Percentiles rank a stretch among this genome's conserved stretches.
phyloP scores from a whole-genome alignment of 2,888 invertebrate species.

The Acrobeloides nanus region DNA sequence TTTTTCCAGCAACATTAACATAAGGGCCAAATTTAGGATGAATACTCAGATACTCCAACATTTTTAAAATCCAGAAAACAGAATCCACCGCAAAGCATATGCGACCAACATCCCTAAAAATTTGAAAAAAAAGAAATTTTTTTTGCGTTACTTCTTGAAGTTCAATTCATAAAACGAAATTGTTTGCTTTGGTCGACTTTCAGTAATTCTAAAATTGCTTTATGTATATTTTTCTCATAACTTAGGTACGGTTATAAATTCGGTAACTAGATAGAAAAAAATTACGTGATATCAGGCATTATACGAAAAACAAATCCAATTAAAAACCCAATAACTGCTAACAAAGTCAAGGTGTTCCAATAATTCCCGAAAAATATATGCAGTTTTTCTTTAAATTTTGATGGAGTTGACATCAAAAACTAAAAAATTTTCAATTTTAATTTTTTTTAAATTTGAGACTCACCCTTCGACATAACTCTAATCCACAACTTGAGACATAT shows the following conservation, averaged over 20 bases:
- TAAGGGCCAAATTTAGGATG: slow-evolving; percentile 89
- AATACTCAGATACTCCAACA: slow-evolving; percentile 88
- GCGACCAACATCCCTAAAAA: slow-evolving; percentile 56
- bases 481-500: slow-evolving; percentile 46
- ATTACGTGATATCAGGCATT: too few relatives aligned
- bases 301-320: slow-evolving; percentile 22
- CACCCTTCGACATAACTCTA: slow-evolving; percentile 42
- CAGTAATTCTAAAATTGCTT: too few relatives aligned
- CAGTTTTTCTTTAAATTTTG: slow-evolving; percentile 52
- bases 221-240: too few relatives aligned
- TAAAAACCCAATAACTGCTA: slow-evolving; percentile 47
- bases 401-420: too few relatives aligned
- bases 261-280: too few relatives aligned
- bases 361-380: slow-evolving; percentile 45
- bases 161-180: too few relatives aligned
- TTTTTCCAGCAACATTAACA: slow-evolving; percentile 98
- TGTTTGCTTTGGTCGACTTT: too few relatives aligned
- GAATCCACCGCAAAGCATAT: slow-evolving; percentile 69
- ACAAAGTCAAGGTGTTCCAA: slow-evolving; percentile 55
- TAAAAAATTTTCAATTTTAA: too few relatives aligned
- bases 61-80: slow-evolving; percentile 63
- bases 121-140: too few relatives aligned
- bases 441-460: slow-evolving; percentile 47
- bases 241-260: too few relatives aligned
- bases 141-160: too few relatives aligned